Conservation (phyloP, 2,888 invertebrate species). For the Pheosia tremula region DNA sequence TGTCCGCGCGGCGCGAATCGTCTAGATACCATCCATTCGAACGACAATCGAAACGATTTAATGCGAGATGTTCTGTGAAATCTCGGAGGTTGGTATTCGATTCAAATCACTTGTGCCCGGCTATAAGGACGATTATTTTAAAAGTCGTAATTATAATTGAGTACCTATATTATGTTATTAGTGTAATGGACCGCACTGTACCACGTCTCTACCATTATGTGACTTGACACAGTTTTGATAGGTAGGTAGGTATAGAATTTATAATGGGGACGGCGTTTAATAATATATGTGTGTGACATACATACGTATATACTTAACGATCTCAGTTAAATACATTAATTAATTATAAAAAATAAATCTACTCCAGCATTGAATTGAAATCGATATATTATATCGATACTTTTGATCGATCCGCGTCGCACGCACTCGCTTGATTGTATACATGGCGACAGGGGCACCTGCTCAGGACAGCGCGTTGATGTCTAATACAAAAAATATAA, state of each 20-base stretch:
- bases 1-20: slow-evolving; percentile 52
- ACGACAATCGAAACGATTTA: slow-evolving; percentile 31
- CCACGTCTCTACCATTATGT: slow-evolving; percentile 13
- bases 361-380: not conserved
- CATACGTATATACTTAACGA: too few species aligned
- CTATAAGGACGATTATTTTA: slow-evolving; percentile 10
- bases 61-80: slow-evolving; percentile 17
- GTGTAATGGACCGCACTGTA: slow-evolving; percentile 27
- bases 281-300: too few species aligned
- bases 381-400: slow-evolving; percentile 44
- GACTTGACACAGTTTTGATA: slow-evolving; percentile 19
- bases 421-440: slow-evolving; percentile 21
- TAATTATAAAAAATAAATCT: not conserved
- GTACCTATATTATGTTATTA: slow-evolving; percentile 24
- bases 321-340: too few species aligned
- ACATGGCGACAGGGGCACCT: slow-evolving; percentile 64
- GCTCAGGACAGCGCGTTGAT: slow-evolving; percentile 34
- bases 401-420: slow-evolving; percentile 19
- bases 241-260: too few species aligned
- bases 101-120: slow-evolving; percentile 25
- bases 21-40: slow-evolving; percentile 72
- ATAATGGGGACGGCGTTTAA: too few species aligned
- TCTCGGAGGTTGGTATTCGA: slow-evolving; percentile 12
- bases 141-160: slow-evolving; percentile 24
- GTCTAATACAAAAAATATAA: slow-evolving; percentile 41